Evolutionary conservation across 2,888 invertebrate species (phyloP).

Genomic region (Apeira syringaria): DNA sequence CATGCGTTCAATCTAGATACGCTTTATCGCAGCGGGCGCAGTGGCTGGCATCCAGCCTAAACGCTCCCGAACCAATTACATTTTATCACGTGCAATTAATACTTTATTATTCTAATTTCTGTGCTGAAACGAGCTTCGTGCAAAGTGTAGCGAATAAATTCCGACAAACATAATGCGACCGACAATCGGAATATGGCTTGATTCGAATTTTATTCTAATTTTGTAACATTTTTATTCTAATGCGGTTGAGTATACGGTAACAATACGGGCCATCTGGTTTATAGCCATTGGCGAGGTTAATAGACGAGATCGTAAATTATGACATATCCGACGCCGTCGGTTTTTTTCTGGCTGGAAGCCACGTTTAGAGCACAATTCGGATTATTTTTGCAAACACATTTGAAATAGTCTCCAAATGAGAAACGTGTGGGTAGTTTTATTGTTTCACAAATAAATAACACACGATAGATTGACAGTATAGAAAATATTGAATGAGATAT

Average conservation of each 20-base stretch:
- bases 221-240: slow-evolving; percentile 19
- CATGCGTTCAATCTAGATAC: slow-evolving; percentile 48
- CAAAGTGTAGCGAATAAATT: slow-evolving; percentile 26
- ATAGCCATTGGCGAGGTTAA: slow-evolving; percentile 22
- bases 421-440: slow-evolving; percentile 14
- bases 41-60: slow-evolving; percentile 51
- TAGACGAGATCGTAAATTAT: slow-evolving; percentile 22
- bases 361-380: slow-evolving; percentile 27
- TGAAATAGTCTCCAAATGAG: slow-evolving; percentile 6
- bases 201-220: slow-evolving; percentile 17
- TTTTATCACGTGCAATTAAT: slow-evolving; percentile 46
- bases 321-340: slow-evolving; percentile 27
- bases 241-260: slow-evolving; percentile 14
- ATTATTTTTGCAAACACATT: slow-evolving; percentile 27
- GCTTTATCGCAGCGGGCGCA: slow-evolving; percentile 33
- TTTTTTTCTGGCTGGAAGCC: slow-evolving; percentile 42
- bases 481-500: no score
- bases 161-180: slow-evolving; percentile 16
- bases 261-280: slow-evolving; percentile 23
- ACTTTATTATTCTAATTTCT: slow-evolving; percentile 51
- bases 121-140: slow-evolving; percentile 23
- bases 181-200: slow-evolving; percentile 13
- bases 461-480: background rate
- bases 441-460: background rate
- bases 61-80: slow-evolving; percentile 44